These are phyloP conservation scores for Tanaodytes sp. DNA, from an alignment of 2,888 invertebrate species.

Conservation along the genomic window DNA sequence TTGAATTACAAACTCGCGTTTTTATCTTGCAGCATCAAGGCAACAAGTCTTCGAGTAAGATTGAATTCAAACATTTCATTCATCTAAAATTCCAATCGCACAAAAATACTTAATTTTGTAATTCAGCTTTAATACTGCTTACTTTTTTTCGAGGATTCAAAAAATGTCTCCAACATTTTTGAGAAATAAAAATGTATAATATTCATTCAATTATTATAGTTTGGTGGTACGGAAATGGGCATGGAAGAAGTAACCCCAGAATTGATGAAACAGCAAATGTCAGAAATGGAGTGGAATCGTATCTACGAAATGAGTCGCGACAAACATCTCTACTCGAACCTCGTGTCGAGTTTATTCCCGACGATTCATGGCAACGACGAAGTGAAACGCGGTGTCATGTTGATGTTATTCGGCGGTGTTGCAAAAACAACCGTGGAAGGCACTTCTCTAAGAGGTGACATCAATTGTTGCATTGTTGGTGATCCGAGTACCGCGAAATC, in stretches of 20 bases:
- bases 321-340: conserved; percentile 88
- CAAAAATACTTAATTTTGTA: too few species aligned
- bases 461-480: conserved; percentile 98
- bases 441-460: conserved; percentile 94
- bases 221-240: conserved; percentile 88
- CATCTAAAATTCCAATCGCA: too few species aligned
- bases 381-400: conserved; percentile 90
- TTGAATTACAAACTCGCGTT: conserved; percentile 92
- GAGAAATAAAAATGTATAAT: not conserved
- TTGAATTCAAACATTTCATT: not conserved
- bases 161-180: too few species aligned
- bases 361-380: conserved; percentile 98
- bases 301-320: conserved; percentile 98
- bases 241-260: conserved; percentile 93
- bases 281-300: conserved; percentile 93
- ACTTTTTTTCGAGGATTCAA: too few species aligned
- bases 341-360: conserved; percentile 94
- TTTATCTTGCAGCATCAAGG: conserved; percentile 91
- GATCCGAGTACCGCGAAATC: conserved; percentile 99
- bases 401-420: conserved; percentile 98
- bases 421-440: conserved; percentile 93
- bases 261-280: conserved; percentile 94
- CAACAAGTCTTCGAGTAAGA: conserved; percentile 83
- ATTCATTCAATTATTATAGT: conserved; percentile 73
- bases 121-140: too few species aligned